These are phyloP conservation scores for Acropora yongei DNA, from an alignment of 64 coral and sea anemone species.

Conservation along the genomic window DNA sequence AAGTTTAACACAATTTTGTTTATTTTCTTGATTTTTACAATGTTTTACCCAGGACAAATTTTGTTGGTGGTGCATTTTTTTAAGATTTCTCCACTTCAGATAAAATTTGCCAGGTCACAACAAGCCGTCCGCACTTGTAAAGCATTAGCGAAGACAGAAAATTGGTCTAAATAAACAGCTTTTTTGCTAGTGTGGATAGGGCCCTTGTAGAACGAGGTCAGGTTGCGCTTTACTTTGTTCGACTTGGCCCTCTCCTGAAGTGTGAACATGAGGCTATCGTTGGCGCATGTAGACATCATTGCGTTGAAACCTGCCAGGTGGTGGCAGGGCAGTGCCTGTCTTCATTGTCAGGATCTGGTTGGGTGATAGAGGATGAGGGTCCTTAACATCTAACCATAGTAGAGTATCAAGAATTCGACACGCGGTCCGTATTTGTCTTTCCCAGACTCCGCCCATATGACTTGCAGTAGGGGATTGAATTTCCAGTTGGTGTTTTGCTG, in stretches of 20 bases:
- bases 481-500: background rate
- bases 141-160: slow-evolving; percentile 26
- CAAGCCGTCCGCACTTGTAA: background rate
- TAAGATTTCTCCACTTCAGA: slow-evolving; percentile 19
- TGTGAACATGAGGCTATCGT: no score
- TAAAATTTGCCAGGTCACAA: slow-evolving; percentile 37
- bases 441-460: slow-evolving; percentile 5
- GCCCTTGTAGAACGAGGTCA: background rate
- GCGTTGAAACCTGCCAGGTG: no score
- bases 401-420: background rate
- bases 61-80: slow-evolving; percentile 5
- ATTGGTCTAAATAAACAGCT: slow-evolving; percentile 40
- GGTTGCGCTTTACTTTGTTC: no score
- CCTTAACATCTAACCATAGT: background rate
- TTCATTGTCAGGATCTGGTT: no score
- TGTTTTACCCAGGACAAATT: slow-evolving; percentile 45
- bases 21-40: slow-evolving; percentile 39
- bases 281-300: no score
- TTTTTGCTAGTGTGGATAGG: slow-evolving; percentile 25
- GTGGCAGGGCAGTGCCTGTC: no score
- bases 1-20: no score
- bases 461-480: background rate
- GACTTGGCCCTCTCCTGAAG: no score
- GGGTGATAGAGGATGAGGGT: no score
- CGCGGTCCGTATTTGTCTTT: background rate